phyloP scores from a whole-genome alignment of 2,888 invertebrate species.

The Conistra vaccinii region DNA sequence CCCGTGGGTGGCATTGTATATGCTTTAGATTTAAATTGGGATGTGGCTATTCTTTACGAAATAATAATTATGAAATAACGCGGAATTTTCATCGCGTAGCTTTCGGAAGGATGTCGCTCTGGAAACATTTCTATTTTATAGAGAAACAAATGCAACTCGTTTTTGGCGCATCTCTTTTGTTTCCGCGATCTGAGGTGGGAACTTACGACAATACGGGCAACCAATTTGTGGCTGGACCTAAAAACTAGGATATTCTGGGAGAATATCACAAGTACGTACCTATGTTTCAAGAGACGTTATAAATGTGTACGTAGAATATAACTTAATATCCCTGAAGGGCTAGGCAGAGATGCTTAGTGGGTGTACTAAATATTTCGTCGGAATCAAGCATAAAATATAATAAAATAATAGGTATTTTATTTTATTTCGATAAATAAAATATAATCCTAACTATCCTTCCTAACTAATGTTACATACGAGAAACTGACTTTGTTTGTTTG shows the following conservation, averaged over 20 bases:
- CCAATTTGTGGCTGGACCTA: constrained; percentile 34
- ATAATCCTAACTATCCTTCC: no score
- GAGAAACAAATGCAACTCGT: neutral
- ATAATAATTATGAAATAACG: no score
- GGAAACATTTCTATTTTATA: neutral
- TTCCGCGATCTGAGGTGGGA: constrained; percentile 24
- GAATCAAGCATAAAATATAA: neutral
- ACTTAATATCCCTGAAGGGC: neutral
- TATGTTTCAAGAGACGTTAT: neutral
- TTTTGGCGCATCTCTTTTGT: constrained; percentile 19
- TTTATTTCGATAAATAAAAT: no score
- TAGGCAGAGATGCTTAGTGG: neutral
- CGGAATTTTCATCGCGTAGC: neutral
- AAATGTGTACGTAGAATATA: neutral
- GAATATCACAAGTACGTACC: constrained; percentile 3
- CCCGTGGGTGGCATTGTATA: no score
- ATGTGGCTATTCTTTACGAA: no score
- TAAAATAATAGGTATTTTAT: neutral
- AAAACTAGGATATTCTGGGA: constrained; percentile 28
- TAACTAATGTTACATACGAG: no score
- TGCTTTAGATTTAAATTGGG: neutral
- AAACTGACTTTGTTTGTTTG: no score
- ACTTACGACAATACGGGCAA: constrained; percentile 33
- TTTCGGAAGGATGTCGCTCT: neutral
- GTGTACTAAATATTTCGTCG: neutral